phyloP scores from a whole-genome alignment of 2,888 invertebrate species.

The Thecocarcelia acutangulata region DNA sequence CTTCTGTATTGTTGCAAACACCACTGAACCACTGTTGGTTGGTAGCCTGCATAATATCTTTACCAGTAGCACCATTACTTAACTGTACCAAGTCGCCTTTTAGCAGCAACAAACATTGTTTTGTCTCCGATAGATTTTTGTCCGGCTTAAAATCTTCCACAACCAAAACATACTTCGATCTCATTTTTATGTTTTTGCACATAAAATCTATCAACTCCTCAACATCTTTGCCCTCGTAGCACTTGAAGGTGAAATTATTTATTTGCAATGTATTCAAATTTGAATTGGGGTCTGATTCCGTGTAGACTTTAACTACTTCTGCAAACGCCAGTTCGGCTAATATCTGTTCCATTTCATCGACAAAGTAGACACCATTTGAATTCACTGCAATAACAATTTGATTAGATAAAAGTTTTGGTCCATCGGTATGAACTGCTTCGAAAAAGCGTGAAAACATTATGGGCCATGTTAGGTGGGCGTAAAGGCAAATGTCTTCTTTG shows the following conservation, averaged over 20 bases:
- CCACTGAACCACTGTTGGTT: slow-evolving; percentile 86
- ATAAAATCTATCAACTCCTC: slow-evolving; percentile 91
- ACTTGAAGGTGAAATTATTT: slow-evolving; percentile 95
- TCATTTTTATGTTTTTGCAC: slow-evolving; percentile 91
- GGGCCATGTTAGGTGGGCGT: slow-evolving; percentile 96
- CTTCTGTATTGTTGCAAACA: slow-evolving; percentile 86
- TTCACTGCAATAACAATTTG: slow-evolving; percentile 96
- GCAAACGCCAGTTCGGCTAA: slow-evolving; percentile 92
- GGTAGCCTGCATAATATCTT: slow-evolving; percentile 84
- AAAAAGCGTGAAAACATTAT: slow-evolving; percentile 96
- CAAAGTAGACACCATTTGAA: slow-evolving; percentile 95
- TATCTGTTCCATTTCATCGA: slow-evolving; percentile 95
- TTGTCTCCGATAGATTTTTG: slow-evolving; percentile 81
- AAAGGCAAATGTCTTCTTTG: slow-evolving; percentile 94
- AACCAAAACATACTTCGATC: slow-evolving; percentile 92
- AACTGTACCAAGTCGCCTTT: slow-evolving; percentile 93
- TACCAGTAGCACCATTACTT: slow-evolving; percentile 88
- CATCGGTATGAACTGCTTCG: slow-evolving; percentile 91
- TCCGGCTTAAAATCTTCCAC: slow-evolving; percentile 83
- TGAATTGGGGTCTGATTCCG: slow-evolving; percentile 82
- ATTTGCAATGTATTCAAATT: slow-evolving; percentile 90
- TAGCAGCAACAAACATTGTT: slow-evolving; percentile 82
- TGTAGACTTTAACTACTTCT: slow-evolving; percentile 89
- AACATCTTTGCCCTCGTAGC: slow-evolving; percentile 93
- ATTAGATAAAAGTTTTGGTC: slow-evolving; percentile 85